phyloP scores from a whole-genome alignment of 2,888 invertebrate genomes.

The Lypha dubia region DNA sequence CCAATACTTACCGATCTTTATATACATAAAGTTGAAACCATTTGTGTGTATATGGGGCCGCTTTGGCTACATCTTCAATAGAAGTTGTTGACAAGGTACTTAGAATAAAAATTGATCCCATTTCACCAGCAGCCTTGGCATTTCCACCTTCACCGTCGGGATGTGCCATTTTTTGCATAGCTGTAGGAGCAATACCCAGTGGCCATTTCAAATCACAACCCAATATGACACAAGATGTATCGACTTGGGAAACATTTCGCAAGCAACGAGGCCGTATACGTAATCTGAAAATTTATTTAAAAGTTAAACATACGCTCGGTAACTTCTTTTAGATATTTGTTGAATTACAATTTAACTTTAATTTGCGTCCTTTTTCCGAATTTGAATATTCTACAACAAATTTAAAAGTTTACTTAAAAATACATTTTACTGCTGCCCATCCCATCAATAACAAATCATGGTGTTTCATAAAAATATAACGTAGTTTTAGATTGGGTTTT shows the following conservation, averaged over 20 bases:
- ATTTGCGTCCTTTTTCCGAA: no score
- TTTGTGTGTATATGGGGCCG: constrained; percentile 89
- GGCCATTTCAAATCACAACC: constrained; percentile 89
- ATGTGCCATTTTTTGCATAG: constrained; percentile 96
- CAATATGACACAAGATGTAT: constrained; percentile 86
- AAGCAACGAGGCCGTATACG: constrained; percentile 91
- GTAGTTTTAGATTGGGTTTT: no score
- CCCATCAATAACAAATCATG: no score
- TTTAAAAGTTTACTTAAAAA: no score
- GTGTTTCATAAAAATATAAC: no score
- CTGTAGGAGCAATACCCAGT: constrained; percentile 93
- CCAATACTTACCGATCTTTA: constrained; percentile 87
- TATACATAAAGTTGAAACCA: constrained; percentile 98
- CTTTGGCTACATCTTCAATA: constrained; percentile 92
- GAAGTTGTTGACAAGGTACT: constrained; percentile 94
- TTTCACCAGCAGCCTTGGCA: constrained; percentile 91
- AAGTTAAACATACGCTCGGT: not conserved
- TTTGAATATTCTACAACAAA: no score
- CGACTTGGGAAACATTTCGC: constrained; percentile 88
- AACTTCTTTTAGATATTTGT: no score
- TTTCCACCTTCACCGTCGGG: constrained; percentile 94
- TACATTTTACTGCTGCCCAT: no score
- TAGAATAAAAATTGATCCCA: constrained; percentile 90
- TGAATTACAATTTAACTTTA: no score
- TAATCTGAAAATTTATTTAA: constrained; percentile 56